Evolutionary conservation across 2,797 vertebrate species (phyloP), one percentile per base, ranked within the genome.

Genomic region (Morelia viridis): DNA sequence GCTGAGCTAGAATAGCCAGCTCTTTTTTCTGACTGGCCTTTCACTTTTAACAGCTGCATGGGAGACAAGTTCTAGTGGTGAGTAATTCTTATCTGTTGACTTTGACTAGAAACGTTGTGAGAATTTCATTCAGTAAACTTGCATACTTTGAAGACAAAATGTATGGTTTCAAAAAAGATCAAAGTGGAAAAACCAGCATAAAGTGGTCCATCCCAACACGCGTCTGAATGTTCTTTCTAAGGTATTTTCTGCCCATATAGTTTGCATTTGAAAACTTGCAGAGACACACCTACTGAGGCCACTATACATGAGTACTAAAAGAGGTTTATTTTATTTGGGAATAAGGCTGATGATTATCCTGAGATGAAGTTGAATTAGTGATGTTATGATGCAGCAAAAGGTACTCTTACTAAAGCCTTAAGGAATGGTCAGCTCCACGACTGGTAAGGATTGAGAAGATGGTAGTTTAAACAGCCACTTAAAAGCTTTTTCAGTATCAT

Each of bases 211-310:
- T 6, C n/a, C 31, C 15, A 8, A 65, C 17, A 28, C 62, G 17
- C 26, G 83, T 53, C 24, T 84, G 96, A 95, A 80, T 94, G 94
- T 91, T 95, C 94, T n/a, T 86, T 31, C 50, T 90, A 57, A 10
- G 19, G 64, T 87, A 22, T 31, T 10, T n/a, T 7, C 0, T 84
- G 1, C 22, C 61, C n/a, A 65, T 65, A 11, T 46, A 85, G 50
- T 62, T 62, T 64, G 64, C 53, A 11, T 89, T 7, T 31, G n/a
- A 89, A 57, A 56, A 6, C 15, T 89, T 11, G 53, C 24, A 68
- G 53, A 76, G 19, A 53, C 53, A 58, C 19, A 41, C n/a, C 26
- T 6, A 15, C 3, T 24, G 17, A 86, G 15, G 6, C 6, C 31
- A 85, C 5, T 50, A 28, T 57, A 86, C 9, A 60, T 31, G 57